Evolutionary conservation across 2,797 vertebrate genomes (phyloP).

Genomic region (Picus viridis): DNA sequence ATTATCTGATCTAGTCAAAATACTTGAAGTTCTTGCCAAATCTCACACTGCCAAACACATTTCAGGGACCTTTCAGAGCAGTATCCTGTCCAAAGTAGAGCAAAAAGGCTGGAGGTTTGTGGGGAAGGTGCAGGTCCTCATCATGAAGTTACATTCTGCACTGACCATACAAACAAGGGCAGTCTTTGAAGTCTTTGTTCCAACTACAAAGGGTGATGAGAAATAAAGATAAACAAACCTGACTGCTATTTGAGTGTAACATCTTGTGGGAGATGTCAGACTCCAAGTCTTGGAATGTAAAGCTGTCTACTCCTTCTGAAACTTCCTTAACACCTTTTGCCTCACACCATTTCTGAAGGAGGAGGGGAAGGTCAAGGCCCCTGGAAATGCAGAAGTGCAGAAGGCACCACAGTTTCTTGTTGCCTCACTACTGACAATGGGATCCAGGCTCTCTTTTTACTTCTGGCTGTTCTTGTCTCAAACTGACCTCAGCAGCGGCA

Average conservation of each 20-base stretch:
- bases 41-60: slow-evolving; percentile 6
- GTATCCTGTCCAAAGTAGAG: not conserved
- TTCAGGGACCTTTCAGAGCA: not conserved
- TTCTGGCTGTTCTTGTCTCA: not conserved
- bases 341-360: not conserved
- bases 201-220: slow-evolving; percentile 16
- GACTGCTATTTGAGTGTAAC: not conserved
- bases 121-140: not conserved
- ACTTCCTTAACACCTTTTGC: not conserved
- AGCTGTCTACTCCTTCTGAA: not conserved
- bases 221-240: slow-evolving; percentile 8
- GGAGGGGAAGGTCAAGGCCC: not conserved
- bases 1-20: slow-evolving; percentile 39
- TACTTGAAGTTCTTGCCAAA: not conserved
- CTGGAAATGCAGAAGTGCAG: not conserved
- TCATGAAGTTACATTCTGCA: not conserved
- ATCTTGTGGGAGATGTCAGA: not conserved
- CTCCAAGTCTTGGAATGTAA: not conserved
- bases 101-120: not conserved
- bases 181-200: slow-evolving; percentile 42
- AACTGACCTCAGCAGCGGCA: not conserved
- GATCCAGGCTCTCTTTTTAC: not conserved
- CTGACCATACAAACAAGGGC: not conserved
- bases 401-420: fast-evolving
- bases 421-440: not conserved